Evolutionary conservation across 30 jellyfish, hydroid and myxozoan genomes (phyloP), one percentile per base, ranked within the genome.

Genomic region (Clytia hemisphaerica): DNA sequence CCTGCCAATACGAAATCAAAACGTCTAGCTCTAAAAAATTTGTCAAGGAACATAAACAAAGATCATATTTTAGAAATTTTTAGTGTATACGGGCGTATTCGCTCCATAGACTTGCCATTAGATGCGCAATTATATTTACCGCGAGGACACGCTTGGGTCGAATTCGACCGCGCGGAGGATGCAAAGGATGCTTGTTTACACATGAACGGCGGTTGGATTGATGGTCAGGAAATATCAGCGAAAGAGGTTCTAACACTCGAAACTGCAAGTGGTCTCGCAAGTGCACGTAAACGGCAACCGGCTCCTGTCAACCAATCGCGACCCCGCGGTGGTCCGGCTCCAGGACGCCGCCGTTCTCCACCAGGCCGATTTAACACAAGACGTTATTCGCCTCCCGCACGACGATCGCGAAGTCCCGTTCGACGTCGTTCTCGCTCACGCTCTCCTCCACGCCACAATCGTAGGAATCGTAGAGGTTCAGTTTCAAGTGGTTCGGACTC

Each of bases 141-240:
- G 29, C 82, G 94, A 7, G 96, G 96, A 24, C 79, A 82, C 49
- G 99, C 99, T 1, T 84, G 80, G 54, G 87, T 92, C 0, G 96
- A 84, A 55, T 92, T 44, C 50, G 96, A 75, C 16, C 71, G 66
- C 22, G 73, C 93, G 1, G 72, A 49, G 0, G 96, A 92, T 42
- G 99, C 99, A 6, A 83, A 75, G 69, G 89, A 73, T 12, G 99
- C 99, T 14, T 76, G 67, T 6, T 67, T 77, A 42, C 96, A 92
- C 79, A 83, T 92, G 96, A 90, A 84, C 58, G 96, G 99, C 7
- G 99, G 96, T 9, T 84, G 96, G 99, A 84, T 92, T 63, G 99
- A 92, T 61, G 99, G 99, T 2, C 96, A 92, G 64, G 94, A 75
- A 48, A 87, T 79, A 19, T 72, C 94, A 58, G 94, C 96, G 7